phyloP scores from a whole-genome alignment of 2,888 invertebrate genomes.

The Cheilosia soror region DNA sequence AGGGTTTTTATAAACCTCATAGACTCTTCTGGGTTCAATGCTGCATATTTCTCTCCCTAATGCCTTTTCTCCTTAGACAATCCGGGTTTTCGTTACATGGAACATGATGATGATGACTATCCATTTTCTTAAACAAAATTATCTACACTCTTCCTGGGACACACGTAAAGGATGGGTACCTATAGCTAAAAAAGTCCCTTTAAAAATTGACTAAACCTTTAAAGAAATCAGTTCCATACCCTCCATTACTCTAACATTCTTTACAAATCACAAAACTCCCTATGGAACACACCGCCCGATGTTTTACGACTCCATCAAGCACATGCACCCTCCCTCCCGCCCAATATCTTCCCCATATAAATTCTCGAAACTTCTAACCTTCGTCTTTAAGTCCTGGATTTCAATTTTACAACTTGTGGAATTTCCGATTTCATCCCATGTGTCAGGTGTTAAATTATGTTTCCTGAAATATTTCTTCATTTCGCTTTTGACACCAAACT shows the following conservation, averaged over 20 bases:
- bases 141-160: too few relatives aligned
- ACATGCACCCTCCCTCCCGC: too few relatives aligned
- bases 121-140: too few relatives aligned
- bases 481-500: slow-evolving; percentile 47
- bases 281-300: not conserved
- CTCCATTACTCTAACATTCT: not conserved
- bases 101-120: too few relatives aligned
- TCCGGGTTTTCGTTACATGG: too few relatives aligned
- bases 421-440: slow-evolving; percentile 43
- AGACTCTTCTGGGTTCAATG: too few relatives aligned
- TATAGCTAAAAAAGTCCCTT: not conserved
- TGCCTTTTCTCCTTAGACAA: too few relatives aligned
- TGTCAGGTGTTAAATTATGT: slow-evolving; percentile 58
- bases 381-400: not conserved
- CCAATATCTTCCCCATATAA: not conserved
- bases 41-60: too few relatives aligned
- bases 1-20: too few relatives aligned
- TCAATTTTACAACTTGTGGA: slow-evolving; percentile 36
- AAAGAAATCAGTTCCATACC: not conserved
- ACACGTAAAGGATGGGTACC: too few relatives aligned
- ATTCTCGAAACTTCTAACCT: not conserved
- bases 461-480: slow-evolving; percentile 66
- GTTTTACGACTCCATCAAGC: not conserved
- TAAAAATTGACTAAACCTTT: not conserved
- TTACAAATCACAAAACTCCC: slow-evolving; percentile 4